Percentiles rank a stretch among this genome's conserved stretches.
phyloP scores from a whole-genome alignment of 1,140 invertebrate genomes.

The Drosophila pachea region DNA sequence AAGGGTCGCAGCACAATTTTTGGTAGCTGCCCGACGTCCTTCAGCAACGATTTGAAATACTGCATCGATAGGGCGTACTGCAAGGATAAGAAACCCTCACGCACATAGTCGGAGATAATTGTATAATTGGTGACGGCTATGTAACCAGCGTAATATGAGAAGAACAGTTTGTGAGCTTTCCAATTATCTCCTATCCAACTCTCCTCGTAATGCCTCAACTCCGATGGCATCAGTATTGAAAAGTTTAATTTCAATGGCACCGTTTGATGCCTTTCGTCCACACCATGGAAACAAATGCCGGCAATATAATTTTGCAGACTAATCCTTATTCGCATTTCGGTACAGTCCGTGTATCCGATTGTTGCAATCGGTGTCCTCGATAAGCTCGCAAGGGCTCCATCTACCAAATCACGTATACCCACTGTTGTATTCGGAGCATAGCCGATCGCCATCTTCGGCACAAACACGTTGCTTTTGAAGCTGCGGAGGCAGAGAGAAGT shows the following conservation, averaged over 20 bases:
- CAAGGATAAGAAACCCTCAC: slow-evolving; percentile 36
- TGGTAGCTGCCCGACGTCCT: slow-evolving; percentile 8
- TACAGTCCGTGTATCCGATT: slow-evolving; percentile 15
- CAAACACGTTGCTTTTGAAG: slow-evolving; percentile 41
- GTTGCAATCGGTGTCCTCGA: not conserved
- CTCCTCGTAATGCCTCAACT: slow-evolving; percentile 37
- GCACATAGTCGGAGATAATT: slow-evolving; percentile 12
- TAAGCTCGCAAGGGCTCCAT: not conserved
- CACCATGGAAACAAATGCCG: slow-evolving; percentile 42
- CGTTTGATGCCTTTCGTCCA: slow-evolving; percentile 16
- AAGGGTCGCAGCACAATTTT: slow-evolving; percentile 8
- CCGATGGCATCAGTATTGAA: slow-evolving; percentile 43
- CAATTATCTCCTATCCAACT: slow-evolving; percentile 36
- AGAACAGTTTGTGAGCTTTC: no score
- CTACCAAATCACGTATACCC: slow-evolving; percentile 24
- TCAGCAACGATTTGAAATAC: slow-evolving; percentile 27
- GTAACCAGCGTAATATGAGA: no score
- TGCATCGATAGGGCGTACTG: slow-evolving; percentile 25
- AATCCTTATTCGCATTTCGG: slow-evolving; percentile 12
- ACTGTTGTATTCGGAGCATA: slow-evolving; percentile 33
- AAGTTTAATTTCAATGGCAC: slow-evolving; percentile 26
- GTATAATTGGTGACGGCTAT: no score
- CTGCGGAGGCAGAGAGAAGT: slow-evolving; percentile 1
- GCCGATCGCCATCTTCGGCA: slow-evolving; percentile 29
- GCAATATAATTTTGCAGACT: slow-evolving; percentile 34